These are phyloP conservation scores for Actinia tenebrosa DNA, from an alignment of 64 coral and sea anemone genomes.

Conservation along the genomic window DNA sequence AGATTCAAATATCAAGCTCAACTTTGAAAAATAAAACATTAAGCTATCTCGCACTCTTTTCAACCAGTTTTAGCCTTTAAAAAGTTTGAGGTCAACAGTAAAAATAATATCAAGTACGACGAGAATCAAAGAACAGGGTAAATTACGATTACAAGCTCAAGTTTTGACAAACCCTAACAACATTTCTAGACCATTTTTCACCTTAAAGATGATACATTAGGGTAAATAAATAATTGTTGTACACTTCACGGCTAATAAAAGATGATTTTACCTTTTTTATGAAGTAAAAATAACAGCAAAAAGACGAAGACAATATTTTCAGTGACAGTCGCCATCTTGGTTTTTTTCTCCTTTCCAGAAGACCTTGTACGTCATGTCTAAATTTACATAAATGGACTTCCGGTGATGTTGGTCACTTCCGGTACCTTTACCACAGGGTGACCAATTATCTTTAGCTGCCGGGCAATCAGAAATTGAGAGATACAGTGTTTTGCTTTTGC, in stretches of 20 bases:
- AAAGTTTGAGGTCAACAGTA: not conserved
- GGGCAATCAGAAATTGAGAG: too few species aligned
- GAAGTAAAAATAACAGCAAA: not conserved
- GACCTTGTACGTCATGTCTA: not conserved
- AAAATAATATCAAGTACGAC: not conserved
- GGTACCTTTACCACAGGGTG: not conserved
- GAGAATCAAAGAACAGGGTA: not conserved
- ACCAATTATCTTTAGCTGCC: not conserved
- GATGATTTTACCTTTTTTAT: not conserved
- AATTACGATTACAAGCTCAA: not conserved
- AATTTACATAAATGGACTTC: not conserved
- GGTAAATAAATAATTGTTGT: not conserved
- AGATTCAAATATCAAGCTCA: not conserved
- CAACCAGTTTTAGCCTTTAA: not conserved
- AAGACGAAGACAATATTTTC: not conserved
- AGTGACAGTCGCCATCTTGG: slow-evolving; percentile 9
- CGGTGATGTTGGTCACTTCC: not conserved
- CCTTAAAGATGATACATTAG: not conserved
- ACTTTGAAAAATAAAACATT: not conserved
- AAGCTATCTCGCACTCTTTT: not conserved
- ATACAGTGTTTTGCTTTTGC: too few species aligned
- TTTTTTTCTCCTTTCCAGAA: not conserved
- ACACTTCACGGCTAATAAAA: not conserved
- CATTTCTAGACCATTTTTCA: not conserved
- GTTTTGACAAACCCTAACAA: not conserved